Conservation (phyloP, 2,113 vertebrate species). For the Formicarius rufipectus region DNA sequence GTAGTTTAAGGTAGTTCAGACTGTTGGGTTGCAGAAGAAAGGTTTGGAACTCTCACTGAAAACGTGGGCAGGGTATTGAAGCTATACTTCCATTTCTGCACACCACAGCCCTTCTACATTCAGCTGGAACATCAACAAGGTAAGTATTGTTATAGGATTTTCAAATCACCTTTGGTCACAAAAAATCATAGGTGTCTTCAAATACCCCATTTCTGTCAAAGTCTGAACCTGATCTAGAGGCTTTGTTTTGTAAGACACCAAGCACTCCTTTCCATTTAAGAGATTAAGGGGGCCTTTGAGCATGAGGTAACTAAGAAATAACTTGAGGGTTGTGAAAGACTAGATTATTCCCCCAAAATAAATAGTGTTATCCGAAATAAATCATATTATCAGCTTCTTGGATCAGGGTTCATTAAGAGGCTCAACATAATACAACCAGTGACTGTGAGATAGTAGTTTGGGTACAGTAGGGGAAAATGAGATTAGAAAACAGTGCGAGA, state of each 20-base stretch:
- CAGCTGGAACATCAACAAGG: not conserved
- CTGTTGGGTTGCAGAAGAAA: not conserved
- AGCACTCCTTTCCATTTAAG: not conserved
- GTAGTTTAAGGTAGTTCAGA: not conserved
- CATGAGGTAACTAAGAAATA: not conserved
- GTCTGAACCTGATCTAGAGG: not conserved
- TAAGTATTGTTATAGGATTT: not conserved
- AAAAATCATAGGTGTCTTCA: not conserved
- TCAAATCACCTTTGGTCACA: not conserved
- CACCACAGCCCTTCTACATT: rapidly evolving
- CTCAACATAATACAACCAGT: not conserved
- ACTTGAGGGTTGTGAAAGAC: not conserved
- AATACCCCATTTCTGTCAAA: not conserved
- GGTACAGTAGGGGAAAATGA: not conserved
- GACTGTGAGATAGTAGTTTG: not conserved
- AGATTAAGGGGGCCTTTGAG: not conserved
- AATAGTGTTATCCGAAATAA: not conserved
- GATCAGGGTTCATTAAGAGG: not conserved
- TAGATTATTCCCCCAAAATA: not conserved
- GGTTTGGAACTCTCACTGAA: not conserved
- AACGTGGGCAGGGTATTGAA: not conserved
- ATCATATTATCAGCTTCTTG: not conserved
- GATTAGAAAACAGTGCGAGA: not conserved
- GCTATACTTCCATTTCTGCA: not conserved
- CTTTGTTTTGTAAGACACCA: not conserved